Conservation (phyloP, 1,140 invertebrate genomes). For the Contarinia nasturtii region DNA sequence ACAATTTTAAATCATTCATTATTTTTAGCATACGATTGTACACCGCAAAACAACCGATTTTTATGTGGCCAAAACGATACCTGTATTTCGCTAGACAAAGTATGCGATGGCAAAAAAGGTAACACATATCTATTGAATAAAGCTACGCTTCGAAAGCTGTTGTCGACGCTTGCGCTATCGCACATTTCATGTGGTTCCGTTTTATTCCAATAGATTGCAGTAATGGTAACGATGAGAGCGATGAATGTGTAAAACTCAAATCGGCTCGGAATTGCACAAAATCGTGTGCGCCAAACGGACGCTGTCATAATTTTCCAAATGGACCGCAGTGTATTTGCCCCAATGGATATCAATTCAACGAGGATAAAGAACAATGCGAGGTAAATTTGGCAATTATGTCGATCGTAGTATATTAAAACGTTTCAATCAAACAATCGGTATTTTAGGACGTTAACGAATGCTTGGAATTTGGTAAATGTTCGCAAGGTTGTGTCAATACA, state of each 20-base stretch:
- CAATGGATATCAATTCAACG: constrained; percentile 18
- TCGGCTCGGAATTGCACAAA: constrained; percentile 9
- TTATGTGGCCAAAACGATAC: constrained; percentile 18
- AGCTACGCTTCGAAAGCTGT: background rate
- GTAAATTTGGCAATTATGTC: background rate
- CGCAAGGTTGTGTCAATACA: constrained; percentile 65
- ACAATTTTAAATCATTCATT: background rate
- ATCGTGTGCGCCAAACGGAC: constrained; percentile 10
- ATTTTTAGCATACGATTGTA: constrained; percentile 5
- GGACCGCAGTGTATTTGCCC: constrained; percentile 29
- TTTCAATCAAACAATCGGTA: constrained; percentile 1
- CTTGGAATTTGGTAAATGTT: constrained; percentile 50
- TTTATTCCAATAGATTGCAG: constrained; percentile 14
- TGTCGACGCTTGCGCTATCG: background rate
- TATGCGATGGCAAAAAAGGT: constrained; percentile 42
- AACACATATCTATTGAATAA: constrained; percentile 33
- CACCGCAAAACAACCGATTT: constrained; percentile 13
- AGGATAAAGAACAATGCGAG: constrained; percentile 17
- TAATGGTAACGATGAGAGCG: constrained; percentile 23
- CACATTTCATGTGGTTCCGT: background rate
- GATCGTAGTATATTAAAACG: constrained; percentile 1
- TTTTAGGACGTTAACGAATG: constrained; percentile 65
- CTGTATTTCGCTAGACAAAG: constrained; percentile 31
- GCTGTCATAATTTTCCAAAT: constrained; percentile 16
- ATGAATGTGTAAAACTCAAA: constrained; percentile 11